Percentiles rank a stretch among this genome's conserved stretches.
These are phyloP conservation scores for Haemorhous mexicanus DNA, from an alignment of 2,113 vertebrate genomes.

Conservation along the genomic window DNA sequence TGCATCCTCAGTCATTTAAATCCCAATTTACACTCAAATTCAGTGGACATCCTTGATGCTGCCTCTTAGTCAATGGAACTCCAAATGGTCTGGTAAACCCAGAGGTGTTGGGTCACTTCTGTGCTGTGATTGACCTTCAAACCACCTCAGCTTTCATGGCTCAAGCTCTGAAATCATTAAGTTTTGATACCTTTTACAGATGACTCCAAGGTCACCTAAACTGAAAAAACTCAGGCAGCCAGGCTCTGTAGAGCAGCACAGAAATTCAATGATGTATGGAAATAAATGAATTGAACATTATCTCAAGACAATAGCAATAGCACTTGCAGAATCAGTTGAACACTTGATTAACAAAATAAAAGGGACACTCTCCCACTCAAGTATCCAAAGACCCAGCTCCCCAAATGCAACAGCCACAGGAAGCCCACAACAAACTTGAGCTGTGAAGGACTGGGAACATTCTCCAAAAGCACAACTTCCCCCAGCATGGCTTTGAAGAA, in stretches of 20 bases:
- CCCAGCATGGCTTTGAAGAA: background rate
- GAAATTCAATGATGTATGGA: background rate
- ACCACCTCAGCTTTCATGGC: background rate
- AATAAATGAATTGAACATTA: background rate
- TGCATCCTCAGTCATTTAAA: background rate
- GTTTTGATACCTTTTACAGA: conserved; percentile 1
- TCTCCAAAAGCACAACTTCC: background rate
- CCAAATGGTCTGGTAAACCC: background rate
- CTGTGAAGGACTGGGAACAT: accelerated
- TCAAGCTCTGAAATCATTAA: background rate
- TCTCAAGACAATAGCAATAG: background rate
- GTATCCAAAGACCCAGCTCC: background rate
- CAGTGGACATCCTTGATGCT: background rate
- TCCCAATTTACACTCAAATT: background rate
- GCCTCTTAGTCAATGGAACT: background rate
- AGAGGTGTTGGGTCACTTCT: background rate
- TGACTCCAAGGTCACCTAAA: background rate
- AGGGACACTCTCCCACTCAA: background rate
- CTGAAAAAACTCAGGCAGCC: background rate
- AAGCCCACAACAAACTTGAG: background rate
- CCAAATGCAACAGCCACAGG: background rate
- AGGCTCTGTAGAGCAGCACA: background rate
- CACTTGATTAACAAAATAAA: background rate
- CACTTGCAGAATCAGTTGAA: background rate
- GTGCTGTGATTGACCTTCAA: background rate